Evolutionary conservation across 2,113 vertebrate genomes (phyloP).

Genomic region (Myotis lucifugus): DNA sequence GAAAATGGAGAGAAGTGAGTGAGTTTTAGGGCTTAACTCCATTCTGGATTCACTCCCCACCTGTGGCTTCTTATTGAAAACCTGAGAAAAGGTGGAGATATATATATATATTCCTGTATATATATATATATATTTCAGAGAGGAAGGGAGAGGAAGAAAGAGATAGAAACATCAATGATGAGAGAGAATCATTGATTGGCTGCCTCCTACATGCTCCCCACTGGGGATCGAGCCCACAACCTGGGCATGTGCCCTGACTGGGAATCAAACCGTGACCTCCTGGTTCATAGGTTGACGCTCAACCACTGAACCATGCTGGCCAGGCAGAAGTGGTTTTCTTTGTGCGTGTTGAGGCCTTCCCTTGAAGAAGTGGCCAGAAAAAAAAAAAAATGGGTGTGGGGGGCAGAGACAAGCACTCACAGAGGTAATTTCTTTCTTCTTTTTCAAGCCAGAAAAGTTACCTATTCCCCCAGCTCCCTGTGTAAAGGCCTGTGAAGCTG

Average conservation of each 20-base stretch:
- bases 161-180: no score
- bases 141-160: no score
- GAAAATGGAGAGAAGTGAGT: neutral
- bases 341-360: neutral
- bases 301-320: no score
- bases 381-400: neutral
- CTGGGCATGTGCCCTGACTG: no score
- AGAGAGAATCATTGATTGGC: no score
- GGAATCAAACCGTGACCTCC: no score
- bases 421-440: neutral
- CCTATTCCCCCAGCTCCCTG: neutral
- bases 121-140: no score
- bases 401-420: neutral
- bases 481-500: neutral
- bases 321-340: neutral
- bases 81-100: neutral
- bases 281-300: no score
- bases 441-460: neutral
- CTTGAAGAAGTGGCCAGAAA: neutral
- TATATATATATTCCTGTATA: no score
- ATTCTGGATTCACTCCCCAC: neutral
- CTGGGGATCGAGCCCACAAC: no score
- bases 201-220: no score
- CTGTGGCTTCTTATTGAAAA: neutral
- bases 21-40: neutral